A percentile compares a stretch with the other conserved stretches of the same genome.
Conservation (phyloP, 2,888 invertebrate species). For the Rhyacophila evoluta region DNA sequence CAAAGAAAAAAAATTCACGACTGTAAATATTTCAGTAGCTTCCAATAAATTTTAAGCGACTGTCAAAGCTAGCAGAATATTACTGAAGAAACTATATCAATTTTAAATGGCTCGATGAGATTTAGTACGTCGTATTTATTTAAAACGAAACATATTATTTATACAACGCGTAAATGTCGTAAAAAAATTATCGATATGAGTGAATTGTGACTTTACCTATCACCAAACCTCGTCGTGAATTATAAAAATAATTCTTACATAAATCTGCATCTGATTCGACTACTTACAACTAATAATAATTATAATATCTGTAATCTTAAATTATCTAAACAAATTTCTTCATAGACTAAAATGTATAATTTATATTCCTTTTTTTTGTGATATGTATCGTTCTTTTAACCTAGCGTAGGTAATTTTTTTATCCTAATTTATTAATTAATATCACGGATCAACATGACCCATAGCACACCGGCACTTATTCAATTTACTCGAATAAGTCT, state of each 20-base stretch:
- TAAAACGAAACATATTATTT: neutral
- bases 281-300: constrained; percentile 20
- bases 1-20: too few species aligned
- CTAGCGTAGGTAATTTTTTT: constrained; percentile 33
- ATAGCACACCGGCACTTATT: constrained; percentile 42
- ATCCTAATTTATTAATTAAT: constrained; percentile 45
- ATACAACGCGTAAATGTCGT: neutral
- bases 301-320: neutral
- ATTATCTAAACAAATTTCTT: neutral
- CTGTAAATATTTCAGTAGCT: too few species aligned
- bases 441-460: constrained; percentile 55
- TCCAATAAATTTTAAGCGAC: too few species aligned
- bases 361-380: constrained; percentile 41
- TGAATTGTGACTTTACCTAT: neutral
- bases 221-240: constrained; percentile 38
- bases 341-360: constrained; percentile 29
- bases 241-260: constrained; percentile 49
- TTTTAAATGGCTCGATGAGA: neutral
- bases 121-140: neutral
- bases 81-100: neutral
- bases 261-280: constrained; percentile 38
- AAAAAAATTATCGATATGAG: neutral
- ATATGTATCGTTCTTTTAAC: constrained; percentile 47
- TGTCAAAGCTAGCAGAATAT: neutral
- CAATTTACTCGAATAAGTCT: neutral